These are phyloP conservation scores for Brachionus plicatilis DNA, from an alignment of 1,140 invertebrate genomes.

Conservation along the genomic window DNA sequence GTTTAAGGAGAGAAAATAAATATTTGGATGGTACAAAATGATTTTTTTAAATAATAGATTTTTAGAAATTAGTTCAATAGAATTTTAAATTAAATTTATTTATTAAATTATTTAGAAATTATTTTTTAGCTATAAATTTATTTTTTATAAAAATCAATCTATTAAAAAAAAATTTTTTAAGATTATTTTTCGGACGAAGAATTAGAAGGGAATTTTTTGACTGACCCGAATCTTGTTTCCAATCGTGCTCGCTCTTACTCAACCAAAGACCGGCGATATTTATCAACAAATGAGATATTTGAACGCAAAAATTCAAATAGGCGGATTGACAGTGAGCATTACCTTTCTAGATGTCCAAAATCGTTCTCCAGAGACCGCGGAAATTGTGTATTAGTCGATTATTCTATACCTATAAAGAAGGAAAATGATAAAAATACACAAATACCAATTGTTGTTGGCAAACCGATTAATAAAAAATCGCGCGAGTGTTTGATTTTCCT, in stretches of 20 bases:
- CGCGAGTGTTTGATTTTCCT: not conserved
- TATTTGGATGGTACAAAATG: not conserved
- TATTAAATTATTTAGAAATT: not conserved
- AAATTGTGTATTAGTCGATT: not conserved
- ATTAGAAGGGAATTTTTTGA: not conserved
- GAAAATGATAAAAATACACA: not conserved
- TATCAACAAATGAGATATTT: constrained; percentile 11
- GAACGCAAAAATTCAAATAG: not conserved
- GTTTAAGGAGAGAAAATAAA: not conserved
- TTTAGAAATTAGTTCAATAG: not conserved
- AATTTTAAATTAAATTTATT: not conserved
- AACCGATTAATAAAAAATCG: not conserved
- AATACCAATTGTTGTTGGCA: constrained; percentile 5
- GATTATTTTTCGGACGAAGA: constrained; percentile 26
- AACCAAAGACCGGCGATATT: not conserved
- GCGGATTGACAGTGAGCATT: not conserved
- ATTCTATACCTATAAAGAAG: not conserved
- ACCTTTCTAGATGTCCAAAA: not conserved
- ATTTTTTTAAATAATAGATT: not conserved
- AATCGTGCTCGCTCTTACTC: not conserved
- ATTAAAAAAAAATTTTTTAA: not conserved
- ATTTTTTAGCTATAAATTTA: not conserved
- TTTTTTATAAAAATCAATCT: not conserved
- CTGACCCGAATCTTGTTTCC: not conserved
- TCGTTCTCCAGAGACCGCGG: not conserved